A percentile compares a stretch with the other conserved stretches of the same genome.
Conservation (phyloP, 1,140 invertebrate genomes). For the Pogonomyrmex californicus region DNA sequence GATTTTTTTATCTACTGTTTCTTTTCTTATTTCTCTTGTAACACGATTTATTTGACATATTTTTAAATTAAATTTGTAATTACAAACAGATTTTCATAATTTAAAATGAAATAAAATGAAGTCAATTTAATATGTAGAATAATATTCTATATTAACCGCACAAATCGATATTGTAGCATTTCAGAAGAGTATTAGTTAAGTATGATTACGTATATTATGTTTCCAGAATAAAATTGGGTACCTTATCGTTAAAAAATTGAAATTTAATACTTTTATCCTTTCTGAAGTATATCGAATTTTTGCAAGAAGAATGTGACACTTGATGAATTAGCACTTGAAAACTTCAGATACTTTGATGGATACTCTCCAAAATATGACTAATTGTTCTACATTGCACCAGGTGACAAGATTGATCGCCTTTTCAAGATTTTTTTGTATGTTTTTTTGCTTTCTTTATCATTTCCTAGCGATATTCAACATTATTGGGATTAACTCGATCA, state of each 20-base stretch:
- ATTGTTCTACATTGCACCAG: not conserved
- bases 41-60: not conserved
- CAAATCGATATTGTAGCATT: not conserved
- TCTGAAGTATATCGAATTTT: conserved; percentile 5
- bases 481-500: not conserved
- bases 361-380: conserved; percentile 37
- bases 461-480: not conserved
- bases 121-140: not conserved
- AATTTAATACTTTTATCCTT: conserved; percentile 13
- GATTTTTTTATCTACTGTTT: not conserved
- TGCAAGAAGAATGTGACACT: not conserved
- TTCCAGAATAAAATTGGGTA: conserved; percentile 1
- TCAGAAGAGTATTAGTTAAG: not conserved
- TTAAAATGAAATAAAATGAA: not conserved
- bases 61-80: conserved; percentile 4
- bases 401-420: conserved; percentile 38
- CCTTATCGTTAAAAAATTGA: not conserved
- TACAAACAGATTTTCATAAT: not conserved
- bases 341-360: conserved; percentile 37
- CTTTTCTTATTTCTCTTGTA: not conserved
- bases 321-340: conserved; percentile 42
- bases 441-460: not conserved
- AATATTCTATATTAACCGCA: not conserved
- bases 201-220: not conserved
- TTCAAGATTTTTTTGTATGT: not conserved